These are phyloP conservation scores for Bembecia ichneumoniformis DNA, from an alignment of 2,888 invertebrate species.

Conservation along the genomic window DNA sequence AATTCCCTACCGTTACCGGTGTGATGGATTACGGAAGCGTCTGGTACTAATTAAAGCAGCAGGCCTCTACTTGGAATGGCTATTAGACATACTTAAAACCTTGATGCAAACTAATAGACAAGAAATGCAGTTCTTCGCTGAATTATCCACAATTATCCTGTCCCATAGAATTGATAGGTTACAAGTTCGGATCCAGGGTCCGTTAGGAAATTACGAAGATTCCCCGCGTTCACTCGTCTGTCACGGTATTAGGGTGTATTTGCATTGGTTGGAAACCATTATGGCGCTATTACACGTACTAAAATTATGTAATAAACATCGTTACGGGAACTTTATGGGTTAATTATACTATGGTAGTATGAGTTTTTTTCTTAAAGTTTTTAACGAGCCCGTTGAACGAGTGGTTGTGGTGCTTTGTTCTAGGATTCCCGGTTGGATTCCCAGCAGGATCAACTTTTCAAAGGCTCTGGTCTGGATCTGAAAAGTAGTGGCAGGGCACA, in stretches of 20 bases:
- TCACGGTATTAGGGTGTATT: not conserved
- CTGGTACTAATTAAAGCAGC: not conserved
- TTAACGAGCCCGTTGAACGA: no score
- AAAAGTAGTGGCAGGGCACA: no score
- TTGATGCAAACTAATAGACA: not conserved
- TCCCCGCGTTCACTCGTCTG: not conserved
- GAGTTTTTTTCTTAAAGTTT: no score
- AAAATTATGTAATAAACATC: not conserved
- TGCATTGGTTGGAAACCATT: not conserved
- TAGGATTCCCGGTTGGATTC: no score
- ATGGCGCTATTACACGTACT: not conserved
- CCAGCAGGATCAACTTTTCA: no score
- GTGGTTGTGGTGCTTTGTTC: no score
- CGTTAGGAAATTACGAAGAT: conserved; percentile 4
- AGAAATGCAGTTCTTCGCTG: conserved; percentile 1
- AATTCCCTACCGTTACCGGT: no score
- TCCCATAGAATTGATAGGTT: conserved; percentile 8
- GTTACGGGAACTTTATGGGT: not conserved
- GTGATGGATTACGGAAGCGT: not conserved
- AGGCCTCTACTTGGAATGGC: not conserved
- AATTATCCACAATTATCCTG: conserved; percentile 8
- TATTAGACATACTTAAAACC: not conserved
- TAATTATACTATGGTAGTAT: no score
- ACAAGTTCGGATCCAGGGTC: conserved; percentile 2
- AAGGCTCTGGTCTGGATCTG: no score